Base-by-base conservation (phyloP, 2,113 vertebrate species). In the Phyllostomus discolor region DNA sequence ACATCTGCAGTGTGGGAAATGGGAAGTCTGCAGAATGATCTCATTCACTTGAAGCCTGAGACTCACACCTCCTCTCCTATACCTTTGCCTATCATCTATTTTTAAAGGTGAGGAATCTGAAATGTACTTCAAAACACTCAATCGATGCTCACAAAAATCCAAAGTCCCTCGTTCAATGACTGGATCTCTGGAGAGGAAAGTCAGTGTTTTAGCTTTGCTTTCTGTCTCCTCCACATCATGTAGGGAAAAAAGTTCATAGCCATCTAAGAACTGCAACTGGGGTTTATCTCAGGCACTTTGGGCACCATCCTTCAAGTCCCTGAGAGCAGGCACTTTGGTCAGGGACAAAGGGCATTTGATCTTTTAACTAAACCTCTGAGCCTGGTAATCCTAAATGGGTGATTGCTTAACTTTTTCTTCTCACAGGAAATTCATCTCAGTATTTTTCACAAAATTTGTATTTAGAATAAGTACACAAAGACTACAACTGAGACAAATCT, bases 41-140 rank as follows among this genome's bases (percentile, higher is more conserved):
- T 95, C 95, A 97, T 90, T 92, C 90, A 86, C 69, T 75, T 90
- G 78, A 93, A 73, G 96, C 92, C 76, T 93, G 75, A 98, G 87
- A 67, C 64, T 31, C 22, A 94, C 90, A 57, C 96, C 69, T 96
- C 28, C 38, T 72, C 94, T 62, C 80, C 79, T 67, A 3, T 12
- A 67, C n/a, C 24, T 88, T 72, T 41, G 10, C 66, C 82, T 83
- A 9, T 91, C 48, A 96, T 33, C 31, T 90, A 38, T 66, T 67
- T 96, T 72, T 85, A 94, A 97, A 96, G 72, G 12, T 69, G 94
- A 96, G 62, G 20, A 92, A 84, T 86, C 73, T 90, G 72, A 35
- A 85, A 64, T 79, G 33, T 82, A 83, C 41, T 28, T 17, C 62
- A 26, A 90, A 94, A 96, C 96, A 48, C 17, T 92, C 5, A 93